Evolutionary conservation across 2,113 vertebrate genomes (phyloP).

Genomic region (Tupaia tana): DNA sequence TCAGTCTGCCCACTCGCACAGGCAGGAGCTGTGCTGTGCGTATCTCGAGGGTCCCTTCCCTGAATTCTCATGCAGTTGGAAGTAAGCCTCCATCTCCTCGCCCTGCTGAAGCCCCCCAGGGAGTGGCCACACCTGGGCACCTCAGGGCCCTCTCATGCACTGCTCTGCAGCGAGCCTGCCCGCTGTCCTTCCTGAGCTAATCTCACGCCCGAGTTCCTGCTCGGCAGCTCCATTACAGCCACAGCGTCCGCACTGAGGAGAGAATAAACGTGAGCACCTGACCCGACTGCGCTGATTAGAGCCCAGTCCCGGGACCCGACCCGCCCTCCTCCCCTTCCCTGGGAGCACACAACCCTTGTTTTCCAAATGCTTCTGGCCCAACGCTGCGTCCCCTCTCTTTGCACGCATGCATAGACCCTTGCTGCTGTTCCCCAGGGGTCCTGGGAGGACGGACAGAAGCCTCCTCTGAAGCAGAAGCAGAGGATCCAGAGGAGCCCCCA

Average conservation of each 20-base stretch:
- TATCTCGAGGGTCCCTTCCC: not conserved
- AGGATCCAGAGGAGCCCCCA: not conserved
- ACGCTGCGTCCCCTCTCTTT: not conserved
- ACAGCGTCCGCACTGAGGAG: not conserved
- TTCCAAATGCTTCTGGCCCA: not conserved
- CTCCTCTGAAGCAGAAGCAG: not conserved
- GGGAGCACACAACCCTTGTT: not conserved
- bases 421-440: not conserved
- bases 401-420: not conserved
- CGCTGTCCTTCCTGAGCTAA: conserved; percentile 9
- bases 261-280: conserved; percentile 60
- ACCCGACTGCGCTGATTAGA: not conserved
- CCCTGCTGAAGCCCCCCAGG: not conserved
- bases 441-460: not conserved
- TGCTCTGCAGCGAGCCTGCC: not conserved
- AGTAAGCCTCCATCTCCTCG: not conserved
- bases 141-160: not conserved
- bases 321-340: not conserved
- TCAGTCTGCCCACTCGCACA: not conserved
- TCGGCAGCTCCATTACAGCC: conserved; percentile 55
- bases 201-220: conserved; percentile 50
- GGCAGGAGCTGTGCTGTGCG: not conserved
- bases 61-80: not conserved
- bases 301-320: conserved; percentile 23
- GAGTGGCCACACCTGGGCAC: not conserved